Evolutionary conservation across 2,888 invertebrate species (phyloP), one percentile per base, ranked within the genome.

Genomic region (Brachyptera putata): DNA sequence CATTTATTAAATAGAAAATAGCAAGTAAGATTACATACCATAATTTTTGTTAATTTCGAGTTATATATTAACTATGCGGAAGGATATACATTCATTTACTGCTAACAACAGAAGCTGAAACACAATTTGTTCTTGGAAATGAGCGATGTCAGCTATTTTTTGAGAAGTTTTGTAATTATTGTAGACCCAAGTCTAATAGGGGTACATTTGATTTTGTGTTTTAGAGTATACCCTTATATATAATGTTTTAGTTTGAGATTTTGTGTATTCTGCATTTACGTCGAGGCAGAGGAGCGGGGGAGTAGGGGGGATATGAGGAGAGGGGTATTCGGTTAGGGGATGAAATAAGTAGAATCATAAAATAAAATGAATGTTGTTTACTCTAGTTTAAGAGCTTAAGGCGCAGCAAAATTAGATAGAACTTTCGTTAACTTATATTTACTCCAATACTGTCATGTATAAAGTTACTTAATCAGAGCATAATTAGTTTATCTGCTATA

Each of bases 171-270:
- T n/a, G n/a, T n/a, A n/a, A n/a, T n/a, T n/a, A n/a, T n/a, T n/a
- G n/a, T n/a, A n/a, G n/a, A 30, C 43, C 16, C 18, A 18, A 5
- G 14, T 18, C 43, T 43, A 18, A 53, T 53, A 53, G 53, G 53
- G 53, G 53, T 53, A 22, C 36, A 53, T 34, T 53, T 53, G 34
- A 53, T 53, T 53, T 53, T 34, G 22, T 50, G 25, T 34, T 34
- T 34, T 34, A 16, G 36, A 34, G 34, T 21, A 53, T 53, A 50
- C 53, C 53, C 53, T 53, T 53, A 53, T n/a, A n/a, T n/a, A n/a
- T 63, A 63, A 63, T 63, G 63, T 63, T 63, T 61, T 59, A 61
- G 61, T 61, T 63, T 61, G 59, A 63, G 63, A 63, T 61, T 61
- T 63, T 61, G 60, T 57, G 61, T 61, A 58, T 58, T 58, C 58